Percentiles rank a stretch among this genome's conserved stretches.
Evolutionary conservation across 2,888 invertebrate species (phyloP).

Genomic region (Pyrocoelia pectoralis): DNA sequence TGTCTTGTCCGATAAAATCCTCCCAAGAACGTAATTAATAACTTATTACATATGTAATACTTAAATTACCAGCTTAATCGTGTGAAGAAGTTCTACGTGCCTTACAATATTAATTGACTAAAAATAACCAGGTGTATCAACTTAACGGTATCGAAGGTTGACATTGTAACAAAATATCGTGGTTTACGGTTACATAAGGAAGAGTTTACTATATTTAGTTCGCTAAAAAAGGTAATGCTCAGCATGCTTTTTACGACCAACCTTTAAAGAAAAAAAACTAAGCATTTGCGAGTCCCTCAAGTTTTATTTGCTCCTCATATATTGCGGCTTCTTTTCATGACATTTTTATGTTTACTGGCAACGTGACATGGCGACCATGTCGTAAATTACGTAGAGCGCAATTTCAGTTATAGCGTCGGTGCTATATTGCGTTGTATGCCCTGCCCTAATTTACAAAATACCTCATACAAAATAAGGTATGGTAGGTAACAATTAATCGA

Average conservation of each 20-base stretch:
- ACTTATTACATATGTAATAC: too few relatives aligned
- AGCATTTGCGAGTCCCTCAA: slow-evolving; percentile 29
- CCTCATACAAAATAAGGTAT: too few relatives aligned
- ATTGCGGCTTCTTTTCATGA: slow-evolving; percentile 40
- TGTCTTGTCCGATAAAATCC: too few relatives aligned
- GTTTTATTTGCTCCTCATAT: slow-evolving; percentile 33
- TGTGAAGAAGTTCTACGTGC: too few relatives aligned
- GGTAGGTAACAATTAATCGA: too few relatives aligned
- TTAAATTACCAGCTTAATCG: too few relatives aligned
- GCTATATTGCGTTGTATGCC: slow-evolving; percentile 6
- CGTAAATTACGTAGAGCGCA: slow-evolving; percentile 40
- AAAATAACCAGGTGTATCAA: neutral
- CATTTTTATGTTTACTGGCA: slow-evolving; percentile 44
- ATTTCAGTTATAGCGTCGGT: slow-evolving; percentile 29
- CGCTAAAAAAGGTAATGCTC: slow-evolving; percentile 31
- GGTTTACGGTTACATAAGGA: slow-evolving; percentile 25
- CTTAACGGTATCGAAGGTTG: slow-evolving; percentile 5
- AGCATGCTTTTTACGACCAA: slow-evolving; percentile 30
- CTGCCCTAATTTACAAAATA: too few relatives aligned
- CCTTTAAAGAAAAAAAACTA: slow-evolving; percentile 28
- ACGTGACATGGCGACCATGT: slow-evolving; percentile 41
- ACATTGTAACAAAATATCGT: slow-evolving; percentile 30
- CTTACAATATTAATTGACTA: too few relatives aligned
- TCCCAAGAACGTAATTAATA: too few relatives aligned
- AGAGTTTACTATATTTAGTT: slow-evolving; percentile 17